Base-by-base conservation (phyloP, 2,888 invertebrate species). In the Papilio protenor region DNA sequence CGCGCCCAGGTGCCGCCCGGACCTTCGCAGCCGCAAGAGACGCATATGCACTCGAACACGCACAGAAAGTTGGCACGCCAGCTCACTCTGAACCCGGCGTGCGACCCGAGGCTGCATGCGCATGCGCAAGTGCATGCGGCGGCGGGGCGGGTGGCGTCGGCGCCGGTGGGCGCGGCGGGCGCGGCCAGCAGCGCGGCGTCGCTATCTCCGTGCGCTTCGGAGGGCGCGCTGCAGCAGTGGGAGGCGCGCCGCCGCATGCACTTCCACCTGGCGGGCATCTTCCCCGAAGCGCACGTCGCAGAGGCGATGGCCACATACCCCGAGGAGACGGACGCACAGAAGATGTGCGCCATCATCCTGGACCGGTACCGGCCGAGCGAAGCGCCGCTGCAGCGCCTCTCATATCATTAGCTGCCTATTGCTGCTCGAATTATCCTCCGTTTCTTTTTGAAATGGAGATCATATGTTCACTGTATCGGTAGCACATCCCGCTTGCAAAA, bases 271-370 rank as follows among this genome's bases (percentile, higher is more conserved):
- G 96, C 98, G n/a, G 97, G 97, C 76, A 96, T 99, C 78, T 99
- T 99, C 91, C 98, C 98, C 0, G 97, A 98, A 86, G 97, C 97
- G 82, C 97, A 98, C 87, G 99, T 99, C n/a, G 96, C 96, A 75
- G 96, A 97, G 75, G 98, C 97, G 0, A 98, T 99, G 97, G 96
- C 97, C 80, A 94, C 97, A 82, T 97, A 98, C 92, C 99, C 99
- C 0, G 97, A 98, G 73, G 98, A 98, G 89, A 98, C 97, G 40
- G 97, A 98, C 91, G 97, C 98, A 14, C 97, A 98, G 90, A 97
- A 96, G 84, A 98, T 99, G 89, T 98, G 98, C 92, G 97, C 97
- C 57, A 96, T 97, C 80, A 98, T 98, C 82, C 92, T 98, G 84
- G 96, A 96, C 79, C 96, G 98, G 95, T 97, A 93, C 88, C 88